These are phyloP conservation scores for Microcebus murinus DNA, from an alignment of 2,113 vertebrate species.

Conservation along the genomic window DNA sequence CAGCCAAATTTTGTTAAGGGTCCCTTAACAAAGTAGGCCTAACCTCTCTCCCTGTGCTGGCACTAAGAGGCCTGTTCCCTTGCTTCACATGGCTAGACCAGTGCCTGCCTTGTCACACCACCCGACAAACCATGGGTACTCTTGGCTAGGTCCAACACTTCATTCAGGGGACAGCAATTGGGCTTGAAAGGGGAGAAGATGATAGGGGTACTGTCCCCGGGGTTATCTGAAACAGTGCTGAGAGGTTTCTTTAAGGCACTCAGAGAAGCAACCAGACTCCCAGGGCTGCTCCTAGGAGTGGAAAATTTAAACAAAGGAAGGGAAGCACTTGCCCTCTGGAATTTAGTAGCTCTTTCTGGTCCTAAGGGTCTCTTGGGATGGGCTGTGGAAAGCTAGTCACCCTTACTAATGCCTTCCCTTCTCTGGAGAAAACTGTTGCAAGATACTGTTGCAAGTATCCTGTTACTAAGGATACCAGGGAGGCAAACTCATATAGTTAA, in stretches of 20 bases:
- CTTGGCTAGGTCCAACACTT: not conserved
- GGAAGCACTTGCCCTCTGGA: not conserved
- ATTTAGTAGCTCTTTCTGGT: not conserved
- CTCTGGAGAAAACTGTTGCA: not conserved
- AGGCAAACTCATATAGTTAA: not conserved
- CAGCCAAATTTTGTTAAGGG: not conserved
- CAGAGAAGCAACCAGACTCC: not conserved
- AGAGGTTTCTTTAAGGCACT: not conserved
- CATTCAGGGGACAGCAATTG: not conserved
- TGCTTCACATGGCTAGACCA: not conserved
- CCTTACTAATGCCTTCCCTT: not conserved
- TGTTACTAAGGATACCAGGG: not conserved
- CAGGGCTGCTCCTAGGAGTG: not conserved
- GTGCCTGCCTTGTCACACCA: not conserved
- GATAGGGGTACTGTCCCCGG: not conserved
- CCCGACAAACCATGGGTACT: not conserved
- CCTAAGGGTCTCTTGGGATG: not conserved
- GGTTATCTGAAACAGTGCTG: not conserved
- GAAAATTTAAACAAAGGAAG: not conserved
- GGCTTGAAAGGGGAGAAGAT: not conserved
- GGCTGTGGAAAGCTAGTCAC: not conserved
- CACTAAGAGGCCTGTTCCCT: not conserved
- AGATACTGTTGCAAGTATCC: not conserved
- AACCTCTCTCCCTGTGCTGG: not conserved
- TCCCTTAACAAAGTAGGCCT: not conserved